phyloP scores from a whole-genome alignment of 2,888 invertebrate genomes.

The Synanthedon tipuliformis region DNA sequence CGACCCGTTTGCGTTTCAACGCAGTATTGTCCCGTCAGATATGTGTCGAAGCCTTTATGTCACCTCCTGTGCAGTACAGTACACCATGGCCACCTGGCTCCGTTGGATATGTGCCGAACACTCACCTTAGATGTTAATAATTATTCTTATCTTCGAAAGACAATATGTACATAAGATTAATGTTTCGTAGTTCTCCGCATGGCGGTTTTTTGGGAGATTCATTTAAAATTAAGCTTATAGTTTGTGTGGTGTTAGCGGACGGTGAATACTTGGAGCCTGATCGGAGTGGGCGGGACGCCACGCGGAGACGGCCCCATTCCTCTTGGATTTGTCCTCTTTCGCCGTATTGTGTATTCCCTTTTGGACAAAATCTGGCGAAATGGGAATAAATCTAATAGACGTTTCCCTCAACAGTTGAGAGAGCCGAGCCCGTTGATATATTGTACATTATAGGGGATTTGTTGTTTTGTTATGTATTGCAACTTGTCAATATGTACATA shows the following conservation, averaged over 20 bases:
- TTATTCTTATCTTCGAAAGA: slow-evolving; percentile 65
- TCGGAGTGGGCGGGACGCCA: slow-evolving; percentile 23
- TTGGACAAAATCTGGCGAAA: no score
- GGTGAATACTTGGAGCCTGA: neutral
- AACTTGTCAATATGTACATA: slow-evolving; percentile 61
- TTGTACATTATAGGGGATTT: slow-evolving; percentile 52
- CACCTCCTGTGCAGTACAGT: slow-evolving; percentile 2
- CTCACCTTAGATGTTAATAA: slow-evolving; percentile 42
- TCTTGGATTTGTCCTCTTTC: no score
- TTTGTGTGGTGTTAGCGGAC: slow-evolving; percentile 1
- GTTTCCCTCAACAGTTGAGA: slow-evolving; percentile 37
- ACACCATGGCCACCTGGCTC: slow-evolving; percentile 3
- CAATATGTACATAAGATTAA: slow-evolving; percentile 71
- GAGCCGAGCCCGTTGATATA: slow-evolving; percentile 41
- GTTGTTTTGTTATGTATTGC: slow-evolving; percentile 56
- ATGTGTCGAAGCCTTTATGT: no score
- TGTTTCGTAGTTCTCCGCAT: slow-evolving; percentile 57
- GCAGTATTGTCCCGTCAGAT: neutral
- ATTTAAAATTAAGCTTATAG: neutral
- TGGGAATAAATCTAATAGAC: slow-evolving; percentile 23
- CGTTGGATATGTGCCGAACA: slow-evolving; percentile 1
- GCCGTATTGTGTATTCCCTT: no score
- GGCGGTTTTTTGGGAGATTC: slow-evolving; percentile 21
- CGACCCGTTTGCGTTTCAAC: no score
- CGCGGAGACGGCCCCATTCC: slow-evolving; percentile 38